Conservation (phyloP, 2,113 vertebrate genomes). For the Romanogobio albipinnatus region DNA sequence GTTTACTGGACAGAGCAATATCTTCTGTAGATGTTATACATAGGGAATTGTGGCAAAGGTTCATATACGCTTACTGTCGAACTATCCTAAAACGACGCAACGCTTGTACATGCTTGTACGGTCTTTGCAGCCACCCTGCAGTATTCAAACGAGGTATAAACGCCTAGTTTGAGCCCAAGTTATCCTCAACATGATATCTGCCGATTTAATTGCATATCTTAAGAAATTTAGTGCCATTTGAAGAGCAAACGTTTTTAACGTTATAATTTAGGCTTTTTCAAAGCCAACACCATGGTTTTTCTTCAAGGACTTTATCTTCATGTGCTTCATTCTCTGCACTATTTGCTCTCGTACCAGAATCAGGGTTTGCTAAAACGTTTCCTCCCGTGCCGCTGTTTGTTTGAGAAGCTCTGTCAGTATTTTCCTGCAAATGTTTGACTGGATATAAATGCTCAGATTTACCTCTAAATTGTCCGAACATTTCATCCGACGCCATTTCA, state of each 20-base stretch:
- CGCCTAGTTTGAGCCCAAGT: not conserved
- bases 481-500: slow-evolving; percentile 51
- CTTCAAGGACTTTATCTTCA: not conserved
- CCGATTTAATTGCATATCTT: not conserved
- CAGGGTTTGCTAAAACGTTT: not conserved
- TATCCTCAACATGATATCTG: not conserved
- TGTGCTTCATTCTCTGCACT: not conserved
- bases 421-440: slow-evolving; percentile 26
- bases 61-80: no score
- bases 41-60: not conserved
- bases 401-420: slow-evolving; percentile 33
- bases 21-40: slow-evolving; percentile 10
- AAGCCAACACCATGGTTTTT: not conserved
- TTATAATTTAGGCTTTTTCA: not conserved
- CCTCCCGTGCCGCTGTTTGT: not conserved
- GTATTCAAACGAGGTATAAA: slow-evolving; percentile 11
- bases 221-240: not conserved
- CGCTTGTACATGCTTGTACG: not conserved
- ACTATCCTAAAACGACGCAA: not conserved
- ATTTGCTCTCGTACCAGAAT: slow-evolving; percentile 16
- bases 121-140: slow-evolving; percentile 8
- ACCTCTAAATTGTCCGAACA: slow-evolving; percentile 14
- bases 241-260: not conserved
- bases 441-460: slow-evolving; percentile 2
- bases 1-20: slow-evolving; percentile 38